phyloP scores from a whole-genome alignment of 2,888 invertebrate species.

The Drosophila heteroneura region DNA sequence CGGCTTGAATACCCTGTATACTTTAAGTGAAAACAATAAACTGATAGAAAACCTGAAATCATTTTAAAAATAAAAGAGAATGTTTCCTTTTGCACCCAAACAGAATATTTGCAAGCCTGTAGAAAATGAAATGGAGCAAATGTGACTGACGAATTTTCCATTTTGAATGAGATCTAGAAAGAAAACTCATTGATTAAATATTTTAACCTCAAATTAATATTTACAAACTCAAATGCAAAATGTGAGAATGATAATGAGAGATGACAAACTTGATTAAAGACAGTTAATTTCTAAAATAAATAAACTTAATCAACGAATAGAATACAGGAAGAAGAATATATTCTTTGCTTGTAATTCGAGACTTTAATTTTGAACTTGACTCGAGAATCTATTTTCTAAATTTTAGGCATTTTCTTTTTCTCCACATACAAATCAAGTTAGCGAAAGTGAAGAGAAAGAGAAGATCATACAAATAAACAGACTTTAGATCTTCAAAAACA shows the following conservation, averaged over 20 bases:
- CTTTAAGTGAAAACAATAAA: not conserved
- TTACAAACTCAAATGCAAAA: not conserved
- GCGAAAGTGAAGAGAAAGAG: too few relatives aligned
- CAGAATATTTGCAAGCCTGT: not conserved
- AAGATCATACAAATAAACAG: not conserved
- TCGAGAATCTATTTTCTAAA: not conserved
- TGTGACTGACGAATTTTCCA: not conserved
- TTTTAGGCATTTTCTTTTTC: too few relatives aligned
- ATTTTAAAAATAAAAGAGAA: not conserved
- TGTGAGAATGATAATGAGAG: not conserved
- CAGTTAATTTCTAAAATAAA: not conserved
- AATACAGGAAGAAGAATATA: not conserved
- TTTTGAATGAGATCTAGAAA: not conserved
- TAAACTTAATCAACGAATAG: not conserved
- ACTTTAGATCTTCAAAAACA: too few relatives aligned
- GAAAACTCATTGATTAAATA: not conserved
- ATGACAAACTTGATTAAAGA: not conserved
- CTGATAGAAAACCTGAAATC: too few relatives aligned
- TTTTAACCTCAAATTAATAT: not conserved
- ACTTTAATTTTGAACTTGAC: not conserved
- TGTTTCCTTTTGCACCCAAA: not conserved
- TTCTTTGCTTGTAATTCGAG: not conserved
- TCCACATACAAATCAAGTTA: too few relatives aligned
- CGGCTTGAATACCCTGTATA: not conserved
- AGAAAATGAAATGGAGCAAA: not conserved